phyloP scores from a whole-genome alignment of 1,140 invertebrate species.

The Drosophila eugracilis region DNA sequence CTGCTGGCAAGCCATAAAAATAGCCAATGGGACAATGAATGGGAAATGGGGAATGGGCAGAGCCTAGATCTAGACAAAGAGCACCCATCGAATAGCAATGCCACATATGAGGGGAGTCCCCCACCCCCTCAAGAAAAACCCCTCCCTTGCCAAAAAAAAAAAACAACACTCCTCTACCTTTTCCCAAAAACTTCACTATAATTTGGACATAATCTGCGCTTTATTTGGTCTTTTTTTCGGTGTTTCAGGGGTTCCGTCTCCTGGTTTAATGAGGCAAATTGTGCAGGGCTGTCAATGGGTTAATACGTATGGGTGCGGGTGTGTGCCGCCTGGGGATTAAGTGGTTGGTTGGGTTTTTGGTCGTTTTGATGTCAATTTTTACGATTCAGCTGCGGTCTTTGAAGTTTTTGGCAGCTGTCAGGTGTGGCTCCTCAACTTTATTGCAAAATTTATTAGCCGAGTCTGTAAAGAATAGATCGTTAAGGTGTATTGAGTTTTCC shows the following conservation, averaged over 20 bases:
- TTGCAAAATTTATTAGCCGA: constrained; percentile 17
- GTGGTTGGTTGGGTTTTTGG: constrained; percentile 32
- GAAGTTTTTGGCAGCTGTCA: constrained; percentile 52
- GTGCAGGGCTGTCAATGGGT: constrained; percentile 34
- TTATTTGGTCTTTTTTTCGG: constrained; percentile 62
- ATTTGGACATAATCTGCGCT: constrained; percentile 79
- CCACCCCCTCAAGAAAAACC: not conserved
- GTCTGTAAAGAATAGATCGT: not conserved
- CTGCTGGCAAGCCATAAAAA: constrained; percentile 57
- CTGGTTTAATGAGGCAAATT: constrained; percentile 55
- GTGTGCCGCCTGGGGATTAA: constrained; percentile 37
- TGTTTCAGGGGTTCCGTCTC: constrained; percentile 25
- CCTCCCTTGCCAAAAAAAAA: not conserved
- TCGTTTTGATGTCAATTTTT: constrained; percentile 49
- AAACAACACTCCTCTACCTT: constrained; percentile 41
- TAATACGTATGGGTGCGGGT: constrained; percentile 30
- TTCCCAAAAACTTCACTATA: constrained; percentile 72
- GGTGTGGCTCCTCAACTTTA: constrained; percentile 31
- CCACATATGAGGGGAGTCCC: constrained; percentile 7
- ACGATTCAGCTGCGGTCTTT: constrained; percentile 53
- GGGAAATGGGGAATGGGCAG: too few relatives aligned
- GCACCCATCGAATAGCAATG: constrained; percentile 22
- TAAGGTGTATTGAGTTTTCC: not conserved
- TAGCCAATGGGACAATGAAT: constrained; percentile 64
- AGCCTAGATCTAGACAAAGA: constrained; percentile 24